Percentiles rank a stretch among this genome's conserved stretches.
phyloP scores from a whole-genome alignment of 2,113 vertebrate species.

The Taurulus bubalis region DNA sequence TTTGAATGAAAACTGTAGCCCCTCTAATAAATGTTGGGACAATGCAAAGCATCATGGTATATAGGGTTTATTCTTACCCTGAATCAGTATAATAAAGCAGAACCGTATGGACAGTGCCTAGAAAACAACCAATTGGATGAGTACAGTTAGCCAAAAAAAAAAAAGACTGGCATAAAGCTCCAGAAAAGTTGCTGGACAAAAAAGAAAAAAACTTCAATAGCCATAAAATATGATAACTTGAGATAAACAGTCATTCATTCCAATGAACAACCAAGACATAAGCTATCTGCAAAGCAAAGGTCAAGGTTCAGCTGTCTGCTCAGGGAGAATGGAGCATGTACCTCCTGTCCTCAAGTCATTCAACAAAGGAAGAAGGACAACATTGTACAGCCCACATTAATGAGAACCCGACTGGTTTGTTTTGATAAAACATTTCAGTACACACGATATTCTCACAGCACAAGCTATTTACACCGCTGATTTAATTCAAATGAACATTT shows the following conservation, averaged over 20 bases:
- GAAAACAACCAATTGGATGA: not conserved
- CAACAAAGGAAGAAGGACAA: not conserved
- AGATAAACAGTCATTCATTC: not conserved
- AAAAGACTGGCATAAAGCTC: too few relatives aligned
- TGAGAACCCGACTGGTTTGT: not conserved
- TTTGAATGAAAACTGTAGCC: too few relatives aligned
- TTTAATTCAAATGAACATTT: not conserved
- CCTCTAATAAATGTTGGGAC: not conserved
- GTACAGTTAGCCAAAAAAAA: not conserved
- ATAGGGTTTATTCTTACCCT: not conserved
- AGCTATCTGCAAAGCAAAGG: not conserved
- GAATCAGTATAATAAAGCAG: not conserved
- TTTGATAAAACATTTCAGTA: not conserved
- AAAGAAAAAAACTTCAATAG: not conserved
- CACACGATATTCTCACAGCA: not conserved
- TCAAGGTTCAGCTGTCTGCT: not conserved
- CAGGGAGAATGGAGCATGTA: not conserved
- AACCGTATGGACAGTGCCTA: not conserved
- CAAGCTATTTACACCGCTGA: not conserved
- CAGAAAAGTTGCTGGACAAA: not conserved
- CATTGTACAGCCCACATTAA: not conserved
- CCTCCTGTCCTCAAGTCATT: not conserved
- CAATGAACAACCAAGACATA: not conserved
- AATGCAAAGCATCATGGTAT: not conserved
- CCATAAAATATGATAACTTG: not conserved